Percentiles rank a stretch among this genome's conserved stretches.
phyloP scores from a whole-genome alignment of 1,140 invertebrate genomes.

The Hetaerina americana region DNA sequence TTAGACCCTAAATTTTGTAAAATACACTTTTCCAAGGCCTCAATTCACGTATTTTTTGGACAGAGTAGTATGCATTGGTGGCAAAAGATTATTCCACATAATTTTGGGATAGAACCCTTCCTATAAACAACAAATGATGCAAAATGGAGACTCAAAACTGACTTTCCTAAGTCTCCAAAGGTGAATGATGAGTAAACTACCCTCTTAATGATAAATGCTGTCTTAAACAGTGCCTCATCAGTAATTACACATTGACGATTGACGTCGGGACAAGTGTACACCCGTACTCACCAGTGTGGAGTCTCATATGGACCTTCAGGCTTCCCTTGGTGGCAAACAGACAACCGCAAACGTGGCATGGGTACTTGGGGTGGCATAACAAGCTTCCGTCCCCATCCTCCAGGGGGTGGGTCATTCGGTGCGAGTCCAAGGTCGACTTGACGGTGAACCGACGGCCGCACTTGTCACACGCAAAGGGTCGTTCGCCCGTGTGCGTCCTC shows the following conservation, averaged over 20 bases:
- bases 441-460: constrained; percentile 49
- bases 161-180: too few relatives aligned
- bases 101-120: too few relatives aligned
- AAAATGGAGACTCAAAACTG: too few relatives aligned
- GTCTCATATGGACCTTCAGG: constrained; percentile 56
- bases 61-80: too few relatives aligned
- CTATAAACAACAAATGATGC: too few relatives aligned
- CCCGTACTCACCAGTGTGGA: constrained; percentile 39
- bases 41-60: too few relatives aligned
- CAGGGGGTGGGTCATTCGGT: constrained; percentile 52
- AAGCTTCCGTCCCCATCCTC: constrained; percentile 43
- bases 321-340: constrained; percentile 45
- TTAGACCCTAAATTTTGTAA: too few relatives aligned
- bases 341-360: constrained; percentile 43
- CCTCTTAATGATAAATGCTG: not conserved
- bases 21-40: too few relatives aligned
- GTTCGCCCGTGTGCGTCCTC: constrained; percentile 51
- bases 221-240: too few relatives aligned
- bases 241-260: too few relatives aligned
- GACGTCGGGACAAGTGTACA: too few relatives aligned
- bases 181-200: not conserved
- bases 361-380: constrained; percentile 30
- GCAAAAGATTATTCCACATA: too few relatives aligned
- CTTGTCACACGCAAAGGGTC: constrained; percentile 56
- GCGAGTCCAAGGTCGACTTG: constrained; percentile 39